phyloP scores from a whole-genome alignment of 2,888 invertebrate species.

The Entomobrya multifasciata region DNA sequence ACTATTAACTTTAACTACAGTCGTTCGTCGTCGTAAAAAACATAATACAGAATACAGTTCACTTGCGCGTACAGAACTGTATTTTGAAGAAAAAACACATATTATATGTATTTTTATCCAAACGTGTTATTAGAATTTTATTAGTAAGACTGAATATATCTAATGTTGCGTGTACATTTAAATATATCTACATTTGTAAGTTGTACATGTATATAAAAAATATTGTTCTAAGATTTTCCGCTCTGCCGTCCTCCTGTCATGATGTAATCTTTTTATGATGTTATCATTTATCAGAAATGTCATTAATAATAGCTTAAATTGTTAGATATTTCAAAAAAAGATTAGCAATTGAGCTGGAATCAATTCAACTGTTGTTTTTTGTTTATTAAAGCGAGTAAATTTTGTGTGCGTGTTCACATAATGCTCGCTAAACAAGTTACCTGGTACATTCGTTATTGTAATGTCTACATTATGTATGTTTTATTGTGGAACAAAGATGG shows the following conservation, averaged over 20 bases:
- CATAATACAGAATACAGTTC: not conserved
- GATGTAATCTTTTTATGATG: conserved; percentile 7
- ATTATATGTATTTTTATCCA: conserved; percentile 52
- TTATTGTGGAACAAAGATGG: conserved; percentile 60
- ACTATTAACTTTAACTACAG: conserved; percentile 2
- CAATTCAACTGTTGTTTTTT: conserved; percentile 42
- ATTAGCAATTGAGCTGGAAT: conserved; percentile 61
- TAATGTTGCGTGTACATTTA: conserved; percentile 43
- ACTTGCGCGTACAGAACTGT: conserved; percentile 4
- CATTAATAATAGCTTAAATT: conserved; percentile 13
- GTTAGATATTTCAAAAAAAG: conserved; percentile 15
- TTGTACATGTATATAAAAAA: conserved; percentile 45
- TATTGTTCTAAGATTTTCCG: conserved; percentile 24
- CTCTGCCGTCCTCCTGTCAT: conserved; percentile 58
- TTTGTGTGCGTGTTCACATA: conserved; percentile 49
- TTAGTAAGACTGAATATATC: conserved; percentile 63
- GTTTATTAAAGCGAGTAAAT: conserved; percentile 12
- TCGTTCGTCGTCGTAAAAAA: conserved; percentile 28
- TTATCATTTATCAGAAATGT: conserved; percentile 10
- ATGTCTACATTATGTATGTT: conserved; percentile 48
- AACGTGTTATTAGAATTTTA: conserved; percentile 55
- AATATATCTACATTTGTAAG: conserved; percentile 42
- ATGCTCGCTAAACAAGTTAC: conserved; percentile 64
- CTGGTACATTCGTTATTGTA: conserved; percentile 63
- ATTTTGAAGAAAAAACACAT: conserved; percentile 21